Evolutionary conservation across 2,888 invertebrate species (phyloP), one percentile per base, ranked within the genome.

Genomic region (Gibbula magus): DNA sequence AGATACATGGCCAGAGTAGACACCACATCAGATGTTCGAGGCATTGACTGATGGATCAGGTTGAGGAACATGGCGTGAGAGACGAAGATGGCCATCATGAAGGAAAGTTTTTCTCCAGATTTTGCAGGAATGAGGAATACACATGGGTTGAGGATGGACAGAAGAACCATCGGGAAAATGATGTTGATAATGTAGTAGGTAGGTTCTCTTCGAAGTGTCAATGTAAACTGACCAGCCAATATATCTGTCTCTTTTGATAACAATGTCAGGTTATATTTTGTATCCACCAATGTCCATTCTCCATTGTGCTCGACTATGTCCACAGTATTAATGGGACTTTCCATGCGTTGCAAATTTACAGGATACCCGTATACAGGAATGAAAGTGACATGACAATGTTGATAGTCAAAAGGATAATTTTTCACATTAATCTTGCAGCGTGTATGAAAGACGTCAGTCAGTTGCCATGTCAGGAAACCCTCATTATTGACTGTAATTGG

Each of bases 181-280:
- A 73, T 39, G 70, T 73, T 73, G 45, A 73, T 73, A n/a, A 73
- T n/a, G 70, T 39, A 73, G 45, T 39, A 73, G 39, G 39, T 73
- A 2, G 35, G 8, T n/a, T 32, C 13, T 39, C 70, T 35, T 73
- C 20, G 8, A 16, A 73, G 35, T n/a, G 70, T 39, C 18, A 73
- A 13, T n/a, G 20, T 39, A 16, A 73, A 35, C 45, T 35, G 5
- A n/a, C 8, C 39, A 16, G 25, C 16, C 0, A 13, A 39, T 29
- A 70, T 8, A 32, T 29, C n/a, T 3, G 2, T 5, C 45, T 10
- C 18, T 2, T 35, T 45, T 45, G 5, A 16, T n/a, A 73, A 4
- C n/a, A n/a, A 0, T 3, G 4, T 18, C 18, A 20, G 5, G 3
- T 39, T 13, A 20, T 0, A 39, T 18, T 45, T 35, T 18, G 2